A percentile compares a stretch with the other conserved stretches of the same genome.
phyloP scores from a whole-genome alignment of 2,113 vertebrate genomes.

The Pyrgilauda ruficollis region DNA sequence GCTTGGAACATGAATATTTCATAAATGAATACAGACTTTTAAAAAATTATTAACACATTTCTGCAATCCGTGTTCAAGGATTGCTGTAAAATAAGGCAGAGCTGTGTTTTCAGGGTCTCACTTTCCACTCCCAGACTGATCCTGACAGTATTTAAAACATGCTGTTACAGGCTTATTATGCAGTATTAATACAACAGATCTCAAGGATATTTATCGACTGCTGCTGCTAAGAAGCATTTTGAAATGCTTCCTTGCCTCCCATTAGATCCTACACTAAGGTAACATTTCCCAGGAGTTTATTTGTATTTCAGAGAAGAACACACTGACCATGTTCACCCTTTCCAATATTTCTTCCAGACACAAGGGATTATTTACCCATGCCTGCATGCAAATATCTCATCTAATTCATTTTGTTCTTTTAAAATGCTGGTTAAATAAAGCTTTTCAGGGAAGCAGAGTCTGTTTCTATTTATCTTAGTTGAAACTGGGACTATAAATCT shows the following conservation, averaged over 20 bases:
- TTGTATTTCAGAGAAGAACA: slow-evolving; percentile 24
- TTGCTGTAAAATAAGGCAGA: neutral
- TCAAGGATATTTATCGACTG: neutral
- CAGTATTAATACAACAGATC: neutral
- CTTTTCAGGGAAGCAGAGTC: slow-evolving; percentile 22
- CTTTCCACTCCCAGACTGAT: neutral
- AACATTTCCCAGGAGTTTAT: slow-evolving; percentile 13
- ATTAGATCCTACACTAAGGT: neutral
- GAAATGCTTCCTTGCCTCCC: neutral
- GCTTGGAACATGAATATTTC: neutral
- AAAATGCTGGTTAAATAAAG: slow-evolving; percentile 55
- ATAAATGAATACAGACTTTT: neutral
- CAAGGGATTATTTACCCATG: slow-evolving; percentile 30
- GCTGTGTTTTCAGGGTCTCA: neutral
- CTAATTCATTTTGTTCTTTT: slow-evolving; percentile 54
- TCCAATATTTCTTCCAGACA: slow-evolving; percentile 45
- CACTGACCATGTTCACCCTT: slow-evolving; percentile 19
- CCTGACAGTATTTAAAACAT: neutral
- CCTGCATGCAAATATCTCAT: slow-evolving; percentile 49
- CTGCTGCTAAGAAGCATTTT: neutral
- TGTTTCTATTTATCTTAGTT: slow-evolving; percentile 55
- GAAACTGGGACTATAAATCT: slow-evolving; percentile 62
- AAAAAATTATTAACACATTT: slow-evolving; percentile 1
- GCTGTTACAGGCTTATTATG: neutral
- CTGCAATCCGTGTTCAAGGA: neutral